These are phyloP conservation scores for Petrocephalus schoutedeni DNA, from an alignment of 2,797 vertebrate genomes.

Conservation along the genomic window DNA sequence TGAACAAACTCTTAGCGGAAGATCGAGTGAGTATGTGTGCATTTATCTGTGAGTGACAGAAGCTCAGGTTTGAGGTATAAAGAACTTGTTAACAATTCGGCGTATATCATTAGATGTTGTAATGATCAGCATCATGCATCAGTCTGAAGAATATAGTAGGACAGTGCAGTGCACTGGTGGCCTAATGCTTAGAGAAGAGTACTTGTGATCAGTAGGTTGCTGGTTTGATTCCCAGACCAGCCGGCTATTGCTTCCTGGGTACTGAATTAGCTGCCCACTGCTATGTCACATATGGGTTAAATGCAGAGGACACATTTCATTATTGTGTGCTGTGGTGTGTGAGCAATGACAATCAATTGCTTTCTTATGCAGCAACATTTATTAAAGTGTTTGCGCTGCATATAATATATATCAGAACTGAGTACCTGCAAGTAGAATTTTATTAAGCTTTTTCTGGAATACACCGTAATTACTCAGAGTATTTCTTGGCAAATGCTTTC, in stretches of 20 bases:
- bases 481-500: neutral
- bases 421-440: neutral
- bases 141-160: neutral
- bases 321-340: too few species aligned
- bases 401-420: neutral
- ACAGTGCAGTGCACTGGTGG: neutral
- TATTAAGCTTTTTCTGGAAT: neutral
- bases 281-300: too few species aligned
- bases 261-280: too few species aligned
- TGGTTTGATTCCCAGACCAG: too few species aligned
- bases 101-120: neutral
- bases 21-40: neutral
- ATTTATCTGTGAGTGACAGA: constrained; percentile 17
- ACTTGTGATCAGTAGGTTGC: too few species aligned
- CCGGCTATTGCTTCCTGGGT: too few species aligned
- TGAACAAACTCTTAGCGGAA: neutral
- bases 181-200: too few species aligned
- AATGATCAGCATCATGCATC: neutral
- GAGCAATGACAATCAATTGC: too few species aligned
- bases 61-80: constrained; percentile 15
- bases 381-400: neutral
- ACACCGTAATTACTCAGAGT: neutral
- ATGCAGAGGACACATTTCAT: too few species aligned
- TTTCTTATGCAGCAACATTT: neutral
- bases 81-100: constrained; percentile 34